A percentile compares a stretch with the other conserved stretches of the same genome.
phyloP scores from a whole-genome alignment of 2,797 vertebrate species.

The Betta splendens region DNA sequence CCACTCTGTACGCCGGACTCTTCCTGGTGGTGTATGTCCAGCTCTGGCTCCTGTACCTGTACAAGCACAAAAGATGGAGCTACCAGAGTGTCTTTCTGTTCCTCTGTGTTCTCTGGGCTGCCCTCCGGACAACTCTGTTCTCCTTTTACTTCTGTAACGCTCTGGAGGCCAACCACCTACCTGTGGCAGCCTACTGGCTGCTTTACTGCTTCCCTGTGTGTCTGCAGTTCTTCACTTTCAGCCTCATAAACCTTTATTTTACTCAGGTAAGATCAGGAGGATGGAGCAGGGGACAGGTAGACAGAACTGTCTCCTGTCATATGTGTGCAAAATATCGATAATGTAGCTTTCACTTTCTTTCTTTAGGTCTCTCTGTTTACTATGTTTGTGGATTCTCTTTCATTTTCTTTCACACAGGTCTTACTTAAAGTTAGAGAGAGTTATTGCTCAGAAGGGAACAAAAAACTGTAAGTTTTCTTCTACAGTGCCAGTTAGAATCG shows the following conservation, averaged over 20 bases:
- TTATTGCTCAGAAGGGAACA: constrained; percentile 75
- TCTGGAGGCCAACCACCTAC: constrained; percentile 85
- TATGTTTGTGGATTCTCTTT: constrained; percentile 9
- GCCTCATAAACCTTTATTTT: constrained; percentile 91
- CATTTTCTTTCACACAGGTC: constrained; percentile 73
- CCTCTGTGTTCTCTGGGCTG: constrained; percentile 89
- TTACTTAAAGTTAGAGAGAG: constrained; percentile 85
- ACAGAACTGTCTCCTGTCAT: not conserved
- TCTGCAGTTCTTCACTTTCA: constrained; percentile 91
- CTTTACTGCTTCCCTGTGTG: constrained; percentile 92
- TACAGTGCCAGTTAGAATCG: too few species aligned
- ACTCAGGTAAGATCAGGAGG: constrained; percentile 81
- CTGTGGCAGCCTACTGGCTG: constrained; percentile 84
- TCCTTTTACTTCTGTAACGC: constrained; percentile 89
- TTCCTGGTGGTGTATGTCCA: constrained; percentile 87
- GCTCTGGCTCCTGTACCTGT: constrained; percentile 88
- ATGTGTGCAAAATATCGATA: too few species aligned
- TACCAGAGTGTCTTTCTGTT: constrained; percentile 91
- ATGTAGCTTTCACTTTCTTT: constrained; percentile 13
- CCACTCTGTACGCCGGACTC: constrained; percentile 81
- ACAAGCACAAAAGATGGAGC: constrained; percentile 88
- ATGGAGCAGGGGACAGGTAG: not conserved
- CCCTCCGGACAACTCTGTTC: constrained; percentile 88
- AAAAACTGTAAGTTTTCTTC: constrained; percentile 82
- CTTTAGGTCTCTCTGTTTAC: not conserved